Percentiles rank a stretch among this genome's conserved stretches.
Conservation (phyloP, 1,140 invertebrate genomes). For the Pteromalus puparum region DNA sequence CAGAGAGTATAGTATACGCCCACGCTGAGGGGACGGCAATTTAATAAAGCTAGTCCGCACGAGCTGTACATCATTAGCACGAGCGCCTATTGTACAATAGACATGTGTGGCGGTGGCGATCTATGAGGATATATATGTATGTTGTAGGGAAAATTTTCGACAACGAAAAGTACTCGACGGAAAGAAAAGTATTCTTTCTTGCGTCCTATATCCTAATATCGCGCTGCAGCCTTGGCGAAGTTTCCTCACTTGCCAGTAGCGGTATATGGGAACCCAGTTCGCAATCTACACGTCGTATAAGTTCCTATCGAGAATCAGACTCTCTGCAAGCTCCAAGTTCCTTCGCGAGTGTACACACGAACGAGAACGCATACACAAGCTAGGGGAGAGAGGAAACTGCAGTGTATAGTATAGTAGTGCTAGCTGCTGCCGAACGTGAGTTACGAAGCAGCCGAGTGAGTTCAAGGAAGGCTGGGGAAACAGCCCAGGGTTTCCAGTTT, state of each 20-base stretch:
- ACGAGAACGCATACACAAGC: not conserved
- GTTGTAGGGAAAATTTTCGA: not conserved
- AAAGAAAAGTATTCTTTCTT: not conserved
- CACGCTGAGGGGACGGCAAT: slow-evolving; percentile 55
- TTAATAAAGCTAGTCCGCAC: slow-evolving; percentile 57
- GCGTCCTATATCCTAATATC: slow-evolving; percentile 48
- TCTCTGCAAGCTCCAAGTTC: not conserved
- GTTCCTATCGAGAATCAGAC: slow-evolving; percentile 34
- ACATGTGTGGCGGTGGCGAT: not conserved
- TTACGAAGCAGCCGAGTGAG: not conserved
- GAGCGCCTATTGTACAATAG: not conserved
- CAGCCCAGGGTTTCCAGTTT: no score
- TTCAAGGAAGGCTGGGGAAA: no score
- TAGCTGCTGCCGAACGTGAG: not conserved
- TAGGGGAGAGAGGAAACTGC: not conserved
- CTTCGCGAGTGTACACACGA: not conserved
- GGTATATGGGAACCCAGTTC: not conserved
- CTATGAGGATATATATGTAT: not conserved
- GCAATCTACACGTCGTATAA: slow-evolving; percentile 39
- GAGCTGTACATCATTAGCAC: not conserved
- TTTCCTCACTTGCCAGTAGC: slow-evolving; percentile 24
- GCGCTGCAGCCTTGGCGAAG: not conserved
- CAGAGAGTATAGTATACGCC: not conserved
- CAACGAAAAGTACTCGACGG: not conserved
- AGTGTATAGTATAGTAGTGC: not conserved